phyloP scores from a whole-genome alignment of 2,888 invertebrate genomes.

The Sarcophaga carnaria region DNA sequence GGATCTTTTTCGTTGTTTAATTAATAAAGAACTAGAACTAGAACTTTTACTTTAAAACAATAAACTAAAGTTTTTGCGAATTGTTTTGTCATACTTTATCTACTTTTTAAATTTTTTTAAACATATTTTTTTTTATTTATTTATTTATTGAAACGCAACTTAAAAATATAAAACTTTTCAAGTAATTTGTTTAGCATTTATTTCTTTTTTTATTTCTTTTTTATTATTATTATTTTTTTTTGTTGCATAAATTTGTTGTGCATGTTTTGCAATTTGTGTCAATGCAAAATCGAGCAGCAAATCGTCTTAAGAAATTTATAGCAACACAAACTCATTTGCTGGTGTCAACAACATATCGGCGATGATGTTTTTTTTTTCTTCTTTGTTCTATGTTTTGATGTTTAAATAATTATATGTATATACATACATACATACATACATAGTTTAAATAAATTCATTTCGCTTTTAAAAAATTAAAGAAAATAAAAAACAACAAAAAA shows the following conservation, averaged over 20 bases:
- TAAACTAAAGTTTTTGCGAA: no score
- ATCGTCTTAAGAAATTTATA: constrained; percentile 43
- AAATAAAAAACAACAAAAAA: constrained; percentile 17
- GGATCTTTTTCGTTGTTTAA: no score
- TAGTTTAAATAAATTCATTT: constrained; percentile 31
- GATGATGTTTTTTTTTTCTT: constrained; percentile 15
- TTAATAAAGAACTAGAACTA: no score
- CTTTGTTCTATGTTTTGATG: background rate
- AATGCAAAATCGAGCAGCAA: constrained; percentile 10
- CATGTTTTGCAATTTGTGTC: constrained; percentile 13
- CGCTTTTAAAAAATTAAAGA: background rate
- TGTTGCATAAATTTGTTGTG: background rate
- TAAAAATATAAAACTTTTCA: no score
- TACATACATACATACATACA: background rate
- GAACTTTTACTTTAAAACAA: no score
- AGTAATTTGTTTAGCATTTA: no score
- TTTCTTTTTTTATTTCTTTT: no score
- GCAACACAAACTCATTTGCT: constrained; percentile 6
- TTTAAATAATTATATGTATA: background rate
- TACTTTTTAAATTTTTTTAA: no score
- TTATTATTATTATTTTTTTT: no score
- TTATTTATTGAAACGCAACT: no score
- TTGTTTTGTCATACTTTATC: no score
- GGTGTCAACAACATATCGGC: constrained; percentile 8
- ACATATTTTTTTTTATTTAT: no score